phyloP scores from a whole-genome alignment of 37 sponge, comb jelly and placozoan genomes.

The Eunapius fragilis region DNA sequence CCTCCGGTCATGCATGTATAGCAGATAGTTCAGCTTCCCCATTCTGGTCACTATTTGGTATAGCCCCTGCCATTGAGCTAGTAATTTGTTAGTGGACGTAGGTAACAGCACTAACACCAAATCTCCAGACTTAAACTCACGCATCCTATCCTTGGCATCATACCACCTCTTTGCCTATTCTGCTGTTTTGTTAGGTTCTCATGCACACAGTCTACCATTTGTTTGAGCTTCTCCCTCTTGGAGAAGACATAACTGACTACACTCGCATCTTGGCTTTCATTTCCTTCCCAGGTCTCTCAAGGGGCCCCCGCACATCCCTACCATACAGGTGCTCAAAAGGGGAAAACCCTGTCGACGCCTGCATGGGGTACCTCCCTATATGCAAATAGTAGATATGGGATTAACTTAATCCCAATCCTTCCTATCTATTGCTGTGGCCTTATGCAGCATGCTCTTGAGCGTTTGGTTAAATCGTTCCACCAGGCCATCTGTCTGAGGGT shows the following conservation, averaged over 20 bases:
- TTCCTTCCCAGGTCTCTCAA: no score
- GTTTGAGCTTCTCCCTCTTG: conserved; percentile 9
- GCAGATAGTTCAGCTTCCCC: conserved; percentile 7
- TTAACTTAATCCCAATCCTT: no score
- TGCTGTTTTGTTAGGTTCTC: conserved; percentile 21
- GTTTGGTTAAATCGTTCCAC: no score
- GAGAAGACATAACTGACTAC: conserved; percentile 10
- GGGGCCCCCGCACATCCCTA: no score
- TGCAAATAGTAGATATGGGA: no score
- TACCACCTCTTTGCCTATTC: conserved; percentile 31
- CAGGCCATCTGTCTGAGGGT: no score
- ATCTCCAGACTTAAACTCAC: conserved; percentile 13
- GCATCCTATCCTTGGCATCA: conserved; percentile 6
- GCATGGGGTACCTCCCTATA: no score
- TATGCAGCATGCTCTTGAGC: no score
- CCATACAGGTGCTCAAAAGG: no score
- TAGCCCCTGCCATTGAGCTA: no score
- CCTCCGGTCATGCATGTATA: conserved; percentile 18
- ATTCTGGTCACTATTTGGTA: conserved; percentile 14
- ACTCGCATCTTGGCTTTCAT: background rate
- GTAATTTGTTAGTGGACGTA: conserved; percentile 19
- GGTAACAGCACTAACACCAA: conserved; percentile 12
- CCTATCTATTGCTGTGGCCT: no score
- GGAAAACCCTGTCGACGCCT: no score
- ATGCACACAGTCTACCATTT: conserved; percentile 5